Conservation (phyloP, 2,113 vertebrate species). For the Cynocephalus volans region DNA sequence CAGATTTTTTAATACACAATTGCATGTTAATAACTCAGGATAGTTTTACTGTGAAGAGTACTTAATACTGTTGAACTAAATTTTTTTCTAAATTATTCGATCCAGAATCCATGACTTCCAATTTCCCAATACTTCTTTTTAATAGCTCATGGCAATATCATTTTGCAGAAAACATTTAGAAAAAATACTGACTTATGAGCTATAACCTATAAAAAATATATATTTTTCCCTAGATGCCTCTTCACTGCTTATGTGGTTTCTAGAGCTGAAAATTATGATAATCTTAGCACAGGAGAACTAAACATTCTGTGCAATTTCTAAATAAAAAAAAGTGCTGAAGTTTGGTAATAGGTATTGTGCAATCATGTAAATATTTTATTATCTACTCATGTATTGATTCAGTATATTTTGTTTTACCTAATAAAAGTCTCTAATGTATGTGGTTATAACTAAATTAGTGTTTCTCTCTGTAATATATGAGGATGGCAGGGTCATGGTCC, state of each 20-base stretch:
- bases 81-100: slow-evolving; percentile 31
- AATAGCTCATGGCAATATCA: not conserved
- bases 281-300: not conserved
- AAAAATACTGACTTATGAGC: not conserved
- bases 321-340: not conserved
- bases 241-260: not conserved
- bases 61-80: not conserved
- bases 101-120: not conserved
- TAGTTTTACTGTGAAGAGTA: not conserved
- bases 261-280: slow-evolving; percentile 51
- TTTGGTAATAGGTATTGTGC: not conserved
- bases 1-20: not conserved
- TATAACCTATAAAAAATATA: not conserved
- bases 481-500: not conserved
- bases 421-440: not conserved
- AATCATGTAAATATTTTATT: not conserved
- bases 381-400: not conserved
- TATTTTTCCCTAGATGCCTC: not conserved
- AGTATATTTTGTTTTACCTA: slow-evolving; percentile 13
- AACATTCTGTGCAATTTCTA: not conserved
- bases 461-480: not conserved
- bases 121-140: not conserved
- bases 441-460: not conserved
- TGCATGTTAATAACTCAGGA: not conserved
- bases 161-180: not conserved